Base-by-base conservation (phyloP, 2,888 invertebrate species). In the Ophion slaviceki region DNA sequence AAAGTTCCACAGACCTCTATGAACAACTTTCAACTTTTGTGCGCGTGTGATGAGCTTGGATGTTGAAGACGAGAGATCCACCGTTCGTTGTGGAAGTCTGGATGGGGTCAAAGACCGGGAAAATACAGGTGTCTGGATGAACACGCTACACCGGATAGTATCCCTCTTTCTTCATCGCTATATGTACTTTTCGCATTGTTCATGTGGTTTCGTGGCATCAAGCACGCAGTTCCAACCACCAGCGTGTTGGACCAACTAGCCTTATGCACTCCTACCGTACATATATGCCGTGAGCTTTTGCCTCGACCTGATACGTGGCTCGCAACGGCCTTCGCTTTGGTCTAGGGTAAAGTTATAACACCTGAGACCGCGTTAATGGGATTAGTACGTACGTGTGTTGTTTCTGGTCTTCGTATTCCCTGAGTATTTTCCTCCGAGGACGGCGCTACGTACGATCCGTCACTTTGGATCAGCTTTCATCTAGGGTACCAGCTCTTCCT, bases 1-100 rank as follows among this genome's bases (percentile, higher is more conserved):
- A 79, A 88, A 90, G 88, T 90, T 91, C 53, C 14, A 90, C 89
- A 91, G 91, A 91, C 88, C 88, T 89, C 87, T 88, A 89, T 90
- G 89, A 91, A 90, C 90, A 89, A 90, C 89, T 90, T 82, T 45
- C 71, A 62, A 66, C 61, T 79, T 70, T 40, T 74, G 71, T 17
- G 17, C 17, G 53, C 14, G 17, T 53, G 53, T 53, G 53, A 53
- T 53, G 53, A 53, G 53, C 4, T 14, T 53, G 53, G 4, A 53
- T 17, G 53, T 14, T 53, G 53, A 53, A 53, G 53, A 53, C 17
- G 53, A 17, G 14, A 17, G 53, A 17, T 53, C 53, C 17, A 4
- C 14, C 53, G 53, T 53, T 53, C 17, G 17, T 17, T 53, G 53
- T 53, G 11, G 40, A 8, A 7, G 53, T 47, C 17, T 5, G 17